phyloP scores from a whole-genome alignment of 2,113 vertebrate species.

The Tragulus kanchil region DNA sequence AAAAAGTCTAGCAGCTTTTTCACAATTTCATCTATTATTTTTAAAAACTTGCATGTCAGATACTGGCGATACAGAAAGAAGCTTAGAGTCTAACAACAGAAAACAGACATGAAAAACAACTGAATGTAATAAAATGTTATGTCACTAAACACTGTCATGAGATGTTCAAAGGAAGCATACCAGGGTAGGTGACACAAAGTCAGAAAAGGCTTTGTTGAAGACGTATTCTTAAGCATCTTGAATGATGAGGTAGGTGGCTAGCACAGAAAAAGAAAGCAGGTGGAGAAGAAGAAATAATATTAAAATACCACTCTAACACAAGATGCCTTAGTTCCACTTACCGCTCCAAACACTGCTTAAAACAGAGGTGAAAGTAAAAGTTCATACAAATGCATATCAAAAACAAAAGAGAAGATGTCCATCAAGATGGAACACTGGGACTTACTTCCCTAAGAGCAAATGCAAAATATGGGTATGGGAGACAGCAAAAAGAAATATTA shows the following conservation, averaged over 20 bases:
- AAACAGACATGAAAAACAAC: conserved; percentile 54
- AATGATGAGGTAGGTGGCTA: not conserved
- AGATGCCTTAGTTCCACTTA: not conserved
- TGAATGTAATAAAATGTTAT: not conserved
- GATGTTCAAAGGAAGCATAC: not conserved
- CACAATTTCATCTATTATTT: conserved; percentile 37
- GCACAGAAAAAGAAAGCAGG: not conserved
- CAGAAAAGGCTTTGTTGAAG: conserved; percentile 37
- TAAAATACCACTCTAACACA: not conserved
- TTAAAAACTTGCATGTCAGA: conserved; percentile 40
- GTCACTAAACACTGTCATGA: not conserved
- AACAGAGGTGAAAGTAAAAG: conserved; percentile 13
- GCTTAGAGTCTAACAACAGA: not conserved
- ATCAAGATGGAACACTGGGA: not conserved
- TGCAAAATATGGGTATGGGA: not conserved
- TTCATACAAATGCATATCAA: not conserved
- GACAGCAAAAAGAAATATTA: not conserved
- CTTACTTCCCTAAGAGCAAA: conserved; percentile 44
- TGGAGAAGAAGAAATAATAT: not conserved
- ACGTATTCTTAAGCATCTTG: conserved; percentile 27
- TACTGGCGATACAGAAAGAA: not conserved
- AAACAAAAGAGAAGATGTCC: not conserved
- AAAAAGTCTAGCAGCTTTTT: not conserved
- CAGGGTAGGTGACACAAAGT: not conserved
- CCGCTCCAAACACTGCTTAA: not conserved